These are phyloP conservation scores for Sebastes schlegelii DNA, from an alignment of 2,113 vertebrate genomes.

Conservation along the genomic window DNA sequence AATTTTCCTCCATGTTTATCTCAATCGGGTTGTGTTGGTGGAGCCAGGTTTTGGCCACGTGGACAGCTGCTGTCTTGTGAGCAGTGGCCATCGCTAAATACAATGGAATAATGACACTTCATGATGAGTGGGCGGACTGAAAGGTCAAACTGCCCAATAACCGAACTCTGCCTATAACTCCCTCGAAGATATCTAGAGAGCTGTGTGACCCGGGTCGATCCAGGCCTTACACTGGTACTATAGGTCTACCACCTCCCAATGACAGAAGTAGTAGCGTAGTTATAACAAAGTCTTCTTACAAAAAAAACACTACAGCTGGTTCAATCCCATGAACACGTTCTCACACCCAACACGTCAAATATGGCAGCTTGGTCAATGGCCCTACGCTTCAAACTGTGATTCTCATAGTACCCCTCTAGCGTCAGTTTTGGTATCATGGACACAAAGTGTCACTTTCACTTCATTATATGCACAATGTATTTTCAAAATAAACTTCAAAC, in stretches of 20 bases:
- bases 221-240: neutral
- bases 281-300: neutral
- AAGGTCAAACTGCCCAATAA: neutral
- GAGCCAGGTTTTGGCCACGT: neutral
- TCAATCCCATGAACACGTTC: neutral
- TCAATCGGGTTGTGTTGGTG: neutral
- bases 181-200: neutral
- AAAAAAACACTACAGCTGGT: neutral
- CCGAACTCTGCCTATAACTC: neutral
- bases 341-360: neutral
- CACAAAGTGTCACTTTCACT: too few species aligned
- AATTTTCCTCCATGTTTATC: slow-evolving; percentile 9
- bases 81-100: neutral
- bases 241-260: neutral
- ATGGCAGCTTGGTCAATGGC: neutral
- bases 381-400: neutral
- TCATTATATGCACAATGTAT: neutral
- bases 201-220: too few species aligned
- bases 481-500: neutral
- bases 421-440: neutral
- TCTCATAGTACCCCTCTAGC: neutral
- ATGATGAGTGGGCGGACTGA: neutral
- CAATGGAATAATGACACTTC: neutral
- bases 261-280: neutral
- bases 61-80: slow-evolving; percentile 10